Conservation (phyloP, 2,113 vertebrate genomes). For the Tupaia tana region DNA sequence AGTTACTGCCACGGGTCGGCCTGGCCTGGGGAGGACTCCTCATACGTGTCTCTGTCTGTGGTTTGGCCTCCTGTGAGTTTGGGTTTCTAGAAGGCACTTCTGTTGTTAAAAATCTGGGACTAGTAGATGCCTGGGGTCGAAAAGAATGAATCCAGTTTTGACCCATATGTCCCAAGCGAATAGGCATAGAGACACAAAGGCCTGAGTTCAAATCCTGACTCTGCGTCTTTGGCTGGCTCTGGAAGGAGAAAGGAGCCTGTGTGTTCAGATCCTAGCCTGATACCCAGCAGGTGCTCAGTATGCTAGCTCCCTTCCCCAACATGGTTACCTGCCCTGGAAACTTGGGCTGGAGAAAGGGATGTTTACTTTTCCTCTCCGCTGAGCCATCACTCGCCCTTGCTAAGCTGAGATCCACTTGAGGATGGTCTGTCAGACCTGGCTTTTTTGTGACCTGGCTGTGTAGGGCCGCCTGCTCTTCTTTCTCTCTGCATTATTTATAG, state of each 20-base stretch:
- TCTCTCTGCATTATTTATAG: slow-evolving; percentile 84
- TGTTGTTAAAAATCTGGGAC: not conserved
- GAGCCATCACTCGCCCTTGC: not conserved
- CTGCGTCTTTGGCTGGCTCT: not conserved
- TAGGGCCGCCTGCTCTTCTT: not conserved
- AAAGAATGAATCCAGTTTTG: not conserved
- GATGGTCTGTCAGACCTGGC: not conserved
- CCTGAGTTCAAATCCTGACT: not conserved
- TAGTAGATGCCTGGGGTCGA: not conserved
- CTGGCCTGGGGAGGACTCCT: not conserved
- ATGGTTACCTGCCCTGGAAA: not conserved
- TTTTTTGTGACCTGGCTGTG: not conserved
- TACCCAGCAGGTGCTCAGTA: not conserved
- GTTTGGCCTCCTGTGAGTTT: slow-evolving; percentile 32
- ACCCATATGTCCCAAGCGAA: not conserved
- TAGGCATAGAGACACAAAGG: not conserved
- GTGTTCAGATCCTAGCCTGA: not conserved
- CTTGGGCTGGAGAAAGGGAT: not conserved
- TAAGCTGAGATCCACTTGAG: not conserved
- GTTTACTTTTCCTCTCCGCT: not conserved
- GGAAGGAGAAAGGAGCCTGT: not conserved
- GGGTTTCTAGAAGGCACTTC: not conserved
- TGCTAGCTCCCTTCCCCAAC: not conserved
- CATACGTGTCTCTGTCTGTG: not conserved
- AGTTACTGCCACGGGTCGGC: accelerated